phyloP scores from a whole-genome alignment of 2,797 vertebrate species.

The Dendrocincla fuliginosa region DNA sequence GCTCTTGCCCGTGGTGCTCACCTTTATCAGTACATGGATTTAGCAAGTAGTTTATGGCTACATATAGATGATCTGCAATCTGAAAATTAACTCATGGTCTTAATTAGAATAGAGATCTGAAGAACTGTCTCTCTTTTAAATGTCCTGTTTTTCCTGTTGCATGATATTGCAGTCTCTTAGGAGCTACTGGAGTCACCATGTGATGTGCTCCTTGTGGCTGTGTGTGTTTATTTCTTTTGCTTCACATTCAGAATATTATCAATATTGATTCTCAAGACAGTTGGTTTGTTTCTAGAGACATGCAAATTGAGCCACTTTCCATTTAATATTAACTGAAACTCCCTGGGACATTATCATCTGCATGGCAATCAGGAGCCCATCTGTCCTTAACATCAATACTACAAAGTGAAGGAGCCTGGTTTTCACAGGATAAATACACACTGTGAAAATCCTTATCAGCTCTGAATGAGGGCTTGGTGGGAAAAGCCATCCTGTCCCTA shows the following conservation, averaged over 20 bases:
- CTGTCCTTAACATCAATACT: not conserved
- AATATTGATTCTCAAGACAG: not conserved
- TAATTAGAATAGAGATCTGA: not conserved
- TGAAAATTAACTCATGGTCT: not conserved
- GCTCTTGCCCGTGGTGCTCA: not conserved
- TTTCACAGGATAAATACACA: not conserved
- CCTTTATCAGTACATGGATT: not conserved
- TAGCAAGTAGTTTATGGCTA: not conserved
- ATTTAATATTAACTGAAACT: constrained; percentile 25
- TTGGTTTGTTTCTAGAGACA: not conserved
- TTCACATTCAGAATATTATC: not conserved
- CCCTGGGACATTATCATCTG: not conserved
- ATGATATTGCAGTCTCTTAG: not conserved
- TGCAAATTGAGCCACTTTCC: not conserved
- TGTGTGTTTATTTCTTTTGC: not conserved
- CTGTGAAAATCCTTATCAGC: not conserved
- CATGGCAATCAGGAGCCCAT: constrained; percentile 6
- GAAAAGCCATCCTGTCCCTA: not conserved
- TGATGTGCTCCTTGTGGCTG: not conserved
- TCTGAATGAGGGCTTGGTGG: not conserved
- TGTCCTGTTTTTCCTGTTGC: not conserved
- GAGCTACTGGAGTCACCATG: not conserved
- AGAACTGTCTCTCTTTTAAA: not conserved
- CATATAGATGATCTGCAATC: not conserved
- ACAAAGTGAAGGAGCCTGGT: not conserved